Conservation (phyloP, 2,113 vertebrate genomes). For the Campylomormyrus numenius region DNA sequence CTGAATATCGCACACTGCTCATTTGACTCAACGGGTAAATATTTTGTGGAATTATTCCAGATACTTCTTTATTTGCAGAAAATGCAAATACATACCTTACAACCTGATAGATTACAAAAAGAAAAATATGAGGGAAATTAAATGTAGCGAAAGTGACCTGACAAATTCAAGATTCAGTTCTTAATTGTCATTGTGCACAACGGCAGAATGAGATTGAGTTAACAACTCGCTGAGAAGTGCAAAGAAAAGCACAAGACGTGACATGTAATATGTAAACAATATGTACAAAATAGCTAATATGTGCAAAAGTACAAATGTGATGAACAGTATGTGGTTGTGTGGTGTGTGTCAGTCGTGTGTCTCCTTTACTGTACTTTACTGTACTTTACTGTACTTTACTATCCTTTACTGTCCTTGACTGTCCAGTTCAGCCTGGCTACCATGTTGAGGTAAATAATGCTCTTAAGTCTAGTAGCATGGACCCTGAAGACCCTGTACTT, state of each 20-base stretch:
- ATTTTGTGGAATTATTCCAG: not conserved
- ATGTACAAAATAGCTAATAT: not conserved
- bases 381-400: too few species aligned
- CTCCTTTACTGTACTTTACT: too few species aligned
- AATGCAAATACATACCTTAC: conserved; percentile 14
- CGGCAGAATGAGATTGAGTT: not conserved
- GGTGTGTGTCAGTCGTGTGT: not conserved
- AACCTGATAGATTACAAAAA: conserved; percentile 50
- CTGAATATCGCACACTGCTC: not conserved
- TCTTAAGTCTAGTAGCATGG: not conserved
- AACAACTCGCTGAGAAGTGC: not conserved
- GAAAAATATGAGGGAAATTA: conserved; percentile 49
- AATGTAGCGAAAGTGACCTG: conserved; percentile 36
- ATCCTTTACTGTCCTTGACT: too few species aligned
- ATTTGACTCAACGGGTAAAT: not conserved
- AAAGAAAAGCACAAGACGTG: not conserved
- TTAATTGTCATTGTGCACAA: not conserved
- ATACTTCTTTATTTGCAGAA: not conserved
- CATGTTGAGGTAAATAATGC: not conserved
- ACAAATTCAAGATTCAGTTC: conserved; percentile 36
- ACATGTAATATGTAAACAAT: not conserved
- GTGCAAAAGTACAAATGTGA: not conserved
- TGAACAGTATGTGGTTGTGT: not conserved
- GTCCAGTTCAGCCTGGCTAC: too few species aligned
- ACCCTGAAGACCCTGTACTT: not conserved